A percentile compares a stretch with the other conserved stretches of the same genome.
Evolutionary conservation across 2,888 invertebrate genomes (phyloP).

Genomic region (Theodoxus fluviatilis): DNA sequence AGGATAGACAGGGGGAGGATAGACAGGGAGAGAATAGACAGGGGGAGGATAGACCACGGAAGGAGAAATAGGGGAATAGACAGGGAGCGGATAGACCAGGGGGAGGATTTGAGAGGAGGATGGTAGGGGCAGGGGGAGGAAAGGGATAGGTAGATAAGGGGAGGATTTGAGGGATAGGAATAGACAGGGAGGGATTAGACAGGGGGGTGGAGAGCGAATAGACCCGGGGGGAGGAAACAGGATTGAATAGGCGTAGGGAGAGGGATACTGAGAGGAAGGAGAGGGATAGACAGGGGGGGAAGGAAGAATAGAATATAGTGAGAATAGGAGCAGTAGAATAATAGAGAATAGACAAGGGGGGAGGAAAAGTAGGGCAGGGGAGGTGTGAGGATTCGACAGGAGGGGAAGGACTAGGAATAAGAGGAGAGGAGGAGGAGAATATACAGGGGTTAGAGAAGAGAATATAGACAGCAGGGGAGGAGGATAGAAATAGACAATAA

Average conservation of each 20-base stretch:
- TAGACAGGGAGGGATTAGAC: background rate
- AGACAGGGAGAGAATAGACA: background rate
- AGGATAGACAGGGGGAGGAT: too few species aligned
- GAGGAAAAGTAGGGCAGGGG: too few species aligned
- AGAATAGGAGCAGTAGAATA: background rate
- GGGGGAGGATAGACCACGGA: background rate
- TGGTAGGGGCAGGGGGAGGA: background rate
- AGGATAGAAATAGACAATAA: conserved; percentile 6
- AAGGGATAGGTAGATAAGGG: background rate
- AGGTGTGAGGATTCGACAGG: too few species aligned
- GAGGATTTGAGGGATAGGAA: background rate
- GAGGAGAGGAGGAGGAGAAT: background rate
- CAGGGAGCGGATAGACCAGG: background rate
- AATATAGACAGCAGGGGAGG: conserved; percentile 19
- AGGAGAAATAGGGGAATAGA: background rate
- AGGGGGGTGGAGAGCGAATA: too few species aligned
- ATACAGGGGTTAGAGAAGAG: background rate
- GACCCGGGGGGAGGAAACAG: background rate
- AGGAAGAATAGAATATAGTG: background rate
- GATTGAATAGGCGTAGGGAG: background rate
- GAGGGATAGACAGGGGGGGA: background rate
- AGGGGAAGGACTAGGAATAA: too few species aligned
- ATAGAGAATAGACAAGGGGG: background rate
- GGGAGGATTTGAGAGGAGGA: background rate
- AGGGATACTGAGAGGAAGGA: background rate